Percentiles rank a stretch among this genome's conserved stretches.
Evolutionary conservation across 2,888 invertebrate species (phyloP).

Genomic region (Bugulina stolonifera): DNA sequence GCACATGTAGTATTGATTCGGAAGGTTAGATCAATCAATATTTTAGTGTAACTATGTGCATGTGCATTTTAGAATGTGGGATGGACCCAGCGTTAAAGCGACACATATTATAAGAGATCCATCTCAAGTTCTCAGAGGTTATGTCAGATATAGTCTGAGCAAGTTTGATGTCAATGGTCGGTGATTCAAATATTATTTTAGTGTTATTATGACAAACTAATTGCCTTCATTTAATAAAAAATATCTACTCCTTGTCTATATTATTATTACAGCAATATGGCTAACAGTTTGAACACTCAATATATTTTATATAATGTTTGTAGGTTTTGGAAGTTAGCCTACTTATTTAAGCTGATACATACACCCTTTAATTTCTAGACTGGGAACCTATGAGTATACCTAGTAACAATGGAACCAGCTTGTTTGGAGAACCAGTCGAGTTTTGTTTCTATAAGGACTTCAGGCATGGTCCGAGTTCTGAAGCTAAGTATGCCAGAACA

Average conservation of each 20-base stretch:
- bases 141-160: conserved; percentile 44
- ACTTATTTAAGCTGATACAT: not conserved
- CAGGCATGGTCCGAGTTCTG: conserved; percentile 25
- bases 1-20: no score
- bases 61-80: conserved; percentile 20
- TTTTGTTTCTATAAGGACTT: conserved; percentile 27
- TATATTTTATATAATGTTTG: not conserved
- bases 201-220: no score
- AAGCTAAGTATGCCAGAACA: conserved; percentile 14
- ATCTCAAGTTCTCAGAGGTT: conserved; percentile 35
- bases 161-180: conserved; percentile 32
- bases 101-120: not conserved
- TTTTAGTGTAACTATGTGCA: no score
- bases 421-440: conserved; percentile 20
- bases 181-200: no score
- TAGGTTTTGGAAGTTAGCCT: not conserved
- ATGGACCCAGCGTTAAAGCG: no score
- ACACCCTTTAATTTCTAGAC: conserved; percentile 8
- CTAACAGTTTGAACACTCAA: no score
- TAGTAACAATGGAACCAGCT: not conserved
- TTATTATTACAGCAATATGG: no score
- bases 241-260: no score
- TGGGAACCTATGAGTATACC: conserved; percentile 24
- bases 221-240: no score
- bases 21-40: no score